phyloP scores from a whole-genome alignment of 2,797 vertebrate species.

The Alauda arvensis region DNA sequence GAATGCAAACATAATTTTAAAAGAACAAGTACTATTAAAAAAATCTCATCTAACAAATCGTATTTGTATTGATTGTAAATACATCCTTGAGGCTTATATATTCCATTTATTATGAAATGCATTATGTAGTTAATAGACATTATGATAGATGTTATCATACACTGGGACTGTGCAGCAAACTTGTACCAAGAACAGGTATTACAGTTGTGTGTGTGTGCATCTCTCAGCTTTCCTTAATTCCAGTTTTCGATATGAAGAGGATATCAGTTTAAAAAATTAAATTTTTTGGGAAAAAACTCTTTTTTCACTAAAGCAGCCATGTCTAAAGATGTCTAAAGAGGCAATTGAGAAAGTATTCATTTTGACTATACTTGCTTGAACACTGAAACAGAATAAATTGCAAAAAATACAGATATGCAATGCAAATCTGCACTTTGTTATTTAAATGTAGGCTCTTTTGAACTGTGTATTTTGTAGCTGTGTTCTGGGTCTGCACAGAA shows the following conservation, averaged over 20 bases:
- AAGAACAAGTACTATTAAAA: background rate
- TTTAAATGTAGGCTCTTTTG: background rate
- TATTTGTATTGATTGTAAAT: background rate
- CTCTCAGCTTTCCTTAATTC: background rate
- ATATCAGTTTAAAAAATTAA: background rate
- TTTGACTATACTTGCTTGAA: background rate
- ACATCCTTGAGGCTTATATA: background rate
- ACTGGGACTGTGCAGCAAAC: background rate
- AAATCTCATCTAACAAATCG: background rate
- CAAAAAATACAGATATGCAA: background rate
- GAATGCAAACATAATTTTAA: background rate
- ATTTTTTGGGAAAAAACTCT: rapidly evolving
- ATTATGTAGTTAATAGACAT: background rate
- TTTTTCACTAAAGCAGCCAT: background rate
- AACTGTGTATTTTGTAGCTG: background rate
- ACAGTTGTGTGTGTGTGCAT: background rate
- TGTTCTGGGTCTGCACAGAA: background rate
- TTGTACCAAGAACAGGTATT: background rate
- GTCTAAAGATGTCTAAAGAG: background rate
- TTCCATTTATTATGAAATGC: background rate
- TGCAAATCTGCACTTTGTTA: background rate
- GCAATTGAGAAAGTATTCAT: background rate
- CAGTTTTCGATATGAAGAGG: background rate
- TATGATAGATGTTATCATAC: background rate
- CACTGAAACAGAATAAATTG: background rate